Evolutionary conservation across 2,797 vertebrate genomes (phyloP).

Genomic region (Gymnoscopelus braueri): DNA sequence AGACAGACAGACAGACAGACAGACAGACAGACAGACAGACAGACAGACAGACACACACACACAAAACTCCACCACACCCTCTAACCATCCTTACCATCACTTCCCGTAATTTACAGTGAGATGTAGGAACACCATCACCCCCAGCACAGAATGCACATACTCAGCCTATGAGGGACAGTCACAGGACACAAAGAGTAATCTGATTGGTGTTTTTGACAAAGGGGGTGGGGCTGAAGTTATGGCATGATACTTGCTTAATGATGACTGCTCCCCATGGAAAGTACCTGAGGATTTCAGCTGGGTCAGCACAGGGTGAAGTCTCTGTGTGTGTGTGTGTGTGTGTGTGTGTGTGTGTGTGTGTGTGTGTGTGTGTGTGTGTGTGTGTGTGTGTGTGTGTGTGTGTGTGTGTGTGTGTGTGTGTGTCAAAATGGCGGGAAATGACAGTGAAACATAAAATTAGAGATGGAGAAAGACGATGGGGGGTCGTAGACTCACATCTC

Average conservation of each 20-base stretch:
- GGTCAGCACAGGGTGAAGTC: neutral
- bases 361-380: too few relatives aligned
- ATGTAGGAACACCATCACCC: too few relatives aligned
- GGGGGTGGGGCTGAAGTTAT: conserved; percentile 21
- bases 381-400: neutral
- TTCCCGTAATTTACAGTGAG: too few relatives aligned
- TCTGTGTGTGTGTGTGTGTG: conserved; percentile 12
- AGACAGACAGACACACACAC: too few relatives aligned
- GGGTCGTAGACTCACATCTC: neutral
- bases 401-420: neutral
- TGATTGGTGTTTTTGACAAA: conserved; percentile 38
- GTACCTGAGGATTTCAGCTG: conserved; percentile 61
- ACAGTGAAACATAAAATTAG: neutral
- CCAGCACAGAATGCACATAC: neutral
- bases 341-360: neutral
- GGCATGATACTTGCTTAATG: conserved; percentile 41
- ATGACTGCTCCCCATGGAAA: conserved; percentile 60
- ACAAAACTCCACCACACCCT: too few relatives aligned
- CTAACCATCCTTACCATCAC: too few relatives aligned
- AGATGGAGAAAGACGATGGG: neutral
- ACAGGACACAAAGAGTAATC: neutral
- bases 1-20: too few relatives aligned
- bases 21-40: too few relatives aligned
- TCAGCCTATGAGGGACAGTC: neutral
- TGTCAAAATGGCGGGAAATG: neutral